Percentiles rank a stretch among this genome's conserved stretches.
These are phyloP conservation scores for Donacobius atricapilla DNA, from an alignment of 2,113 vertebrate genomes.

Conservation along the genomic window DNA sequence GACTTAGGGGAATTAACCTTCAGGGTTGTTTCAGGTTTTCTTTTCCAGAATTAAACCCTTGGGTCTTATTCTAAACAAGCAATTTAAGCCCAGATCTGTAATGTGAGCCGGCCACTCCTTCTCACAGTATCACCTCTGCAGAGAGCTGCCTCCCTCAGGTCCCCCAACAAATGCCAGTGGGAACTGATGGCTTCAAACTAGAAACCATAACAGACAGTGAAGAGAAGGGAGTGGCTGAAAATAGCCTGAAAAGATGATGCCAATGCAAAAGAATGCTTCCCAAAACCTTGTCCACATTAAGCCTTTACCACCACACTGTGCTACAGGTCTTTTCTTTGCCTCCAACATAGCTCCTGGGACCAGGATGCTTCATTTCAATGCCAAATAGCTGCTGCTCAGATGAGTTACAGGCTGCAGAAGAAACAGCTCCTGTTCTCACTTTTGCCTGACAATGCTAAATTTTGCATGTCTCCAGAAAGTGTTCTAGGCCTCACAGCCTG, in stretches of 20 bases:
- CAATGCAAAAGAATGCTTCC: background rate
- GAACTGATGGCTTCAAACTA: accelerated
- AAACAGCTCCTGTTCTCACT: background rate
- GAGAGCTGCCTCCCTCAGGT: background rate
- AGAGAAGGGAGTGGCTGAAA: background rate
- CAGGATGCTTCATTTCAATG: background rate
- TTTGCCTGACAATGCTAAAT: background rate
- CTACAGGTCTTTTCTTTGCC: background rate
- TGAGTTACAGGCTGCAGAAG: background rate
- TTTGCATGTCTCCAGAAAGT: background rate
- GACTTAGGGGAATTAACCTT: background rate
- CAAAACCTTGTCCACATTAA: background rate
- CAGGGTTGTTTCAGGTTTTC: background rate
- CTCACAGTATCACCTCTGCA: background rate
- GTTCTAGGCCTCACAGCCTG: background rate
- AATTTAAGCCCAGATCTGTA: background rate
- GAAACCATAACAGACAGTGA: background rate
- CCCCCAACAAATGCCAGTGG: background rate
- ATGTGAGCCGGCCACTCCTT: background rate
- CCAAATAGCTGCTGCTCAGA: background rate
- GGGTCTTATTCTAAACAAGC: background rate
- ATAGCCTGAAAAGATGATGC: background rate
- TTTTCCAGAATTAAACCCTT: background rate
- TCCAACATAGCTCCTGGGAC: background rate
- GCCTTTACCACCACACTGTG: background rate